Conservation (phyloP, 2,888 invertebrate genomes). For the Hyposoter didymator region DNA sequence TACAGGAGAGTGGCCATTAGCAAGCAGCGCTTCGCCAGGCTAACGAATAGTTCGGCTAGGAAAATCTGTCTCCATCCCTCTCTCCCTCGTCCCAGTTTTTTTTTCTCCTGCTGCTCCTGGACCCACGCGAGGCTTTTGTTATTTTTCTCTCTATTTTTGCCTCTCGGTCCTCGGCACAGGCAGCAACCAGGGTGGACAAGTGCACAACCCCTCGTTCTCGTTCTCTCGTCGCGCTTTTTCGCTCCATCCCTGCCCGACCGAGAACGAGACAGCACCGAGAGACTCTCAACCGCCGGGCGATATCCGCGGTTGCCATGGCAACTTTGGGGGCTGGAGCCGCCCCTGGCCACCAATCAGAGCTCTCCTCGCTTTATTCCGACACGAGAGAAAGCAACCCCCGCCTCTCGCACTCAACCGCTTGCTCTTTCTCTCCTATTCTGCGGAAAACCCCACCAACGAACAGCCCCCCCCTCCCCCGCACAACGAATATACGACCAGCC, state of each 20-base stretch:
- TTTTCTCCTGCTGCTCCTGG: slow-evolving; percentile 7
- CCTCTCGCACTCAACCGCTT: not conserved
- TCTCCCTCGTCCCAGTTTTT: slow-evolving; percentile 48
- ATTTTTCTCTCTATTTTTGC: slow-evolving; percentile 50
- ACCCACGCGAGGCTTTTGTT: not conserved
- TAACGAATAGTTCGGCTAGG: slow-evolving; percentile 76
- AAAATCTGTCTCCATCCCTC: slow-evolving; percentile 64
- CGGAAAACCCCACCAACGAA: slow-evolving; percentile 62
- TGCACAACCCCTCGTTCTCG: not conserved
- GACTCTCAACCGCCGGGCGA: slow-evolving; percentile 79
- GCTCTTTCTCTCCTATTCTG: slow-evolving; percentile 37
- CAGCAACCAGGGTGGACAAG: slow-evolving; percentile 33
- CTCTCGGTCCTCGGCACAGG: slow-evolving; percentile 34
- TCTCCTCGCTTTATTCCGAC: slow-evolving; percentile 82
- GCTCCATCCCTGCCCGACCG: not conserved
- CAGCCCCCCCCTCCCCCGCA: slow-evolving; percentile 46
- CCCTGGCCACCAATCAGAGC: slow-evolving; percentile 87
- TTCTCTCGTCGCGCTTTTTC: not conserved
- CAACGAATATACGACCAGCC: slow-evolving; percentile 46
- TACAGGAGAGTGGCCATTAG: slow-evolving; percentile 78
- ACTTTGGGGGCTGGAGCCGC: slow-evolving; percentile 84
- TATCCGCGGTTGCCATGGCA: slow-evolving; percentile 86
- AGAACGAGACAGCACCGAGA: slow-evolving; percentile 1
- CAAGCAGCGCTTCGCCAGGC: slow-evolving; percentile 73
- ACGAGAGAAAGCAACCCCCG: slow-evolving; percentile 47